A percentile compares a stretch with the other conserved stretches of the same genome.
These are phyloP conservation scores for Hydrocynus forskahlii DNA, from an alignment of 2,797 vertebrate species.

Conservation along the genomic window DNA sequence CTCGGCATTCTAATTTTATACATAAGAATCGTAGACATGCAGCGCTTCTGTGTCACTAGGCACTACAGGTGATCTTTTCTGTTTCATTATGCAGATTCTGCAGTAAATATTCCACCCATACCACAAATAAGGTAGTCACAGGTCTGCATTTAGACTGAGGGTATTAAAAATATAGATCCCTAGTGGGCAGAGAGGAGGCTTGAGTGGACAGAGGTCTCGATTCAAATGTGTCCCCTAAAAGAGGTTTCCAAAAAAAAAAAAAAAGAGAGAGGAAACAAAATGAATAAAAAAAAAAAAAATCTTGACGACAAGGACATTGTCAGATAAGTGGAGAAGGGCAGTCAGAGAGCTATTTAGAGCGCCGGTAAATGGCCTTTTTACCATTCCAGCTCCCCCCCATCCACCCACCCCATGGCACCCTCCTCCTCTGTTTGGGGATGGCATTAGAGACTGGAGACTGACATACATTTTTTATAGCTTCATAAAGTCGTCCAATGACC, in stretches of 20 bases:
- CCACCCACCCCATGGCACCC: slow-evolving; percentile 66
- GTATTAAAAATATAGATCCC: slow-evolving; percentile 51
- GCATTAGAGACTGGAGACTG: slow-evolving; percentile 99
- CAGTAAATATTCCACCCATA: slow-evolving; percentile 48
- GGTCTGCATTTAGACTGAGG: slow-evolving; percentile 40
- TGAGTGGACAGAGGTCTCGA: slow-evolving; percentile 45
- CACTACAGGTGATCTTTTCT: slow-evolving; percentile 15
- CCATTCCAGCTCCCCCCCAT: slow-evolving; percentile 80
- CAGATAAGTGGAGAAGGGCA: slow-evolving; percentile 84
- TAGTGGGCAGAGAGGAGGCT: slow-evolving; percentile 46
- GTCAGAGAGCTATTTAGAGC: slow-evolving; percentile 92
- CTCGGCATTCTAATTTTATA: neutral
- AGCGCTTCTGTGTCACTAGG: slow-evolving; percentile 10
- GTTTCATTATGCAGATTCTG: slow-evolving; percentile 43
- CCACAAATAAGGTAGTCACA: slow-evolving; percentile 42
- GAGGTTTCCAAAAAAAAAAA: too few relatives aligned
- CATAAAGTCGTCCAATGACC: slow-evolving; percentile 99
- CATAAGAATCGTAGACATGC: neutral
- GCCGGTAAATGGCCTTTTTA: slow-evolving; percentile 95
- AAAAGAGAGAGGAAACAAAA: slow-evolving; percentile 44
- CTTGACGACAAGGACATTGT: slow-evolving; percentile 81
- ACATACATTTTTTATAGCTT: slow-evolving; percentile 99
- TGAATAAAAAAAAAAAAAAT: slow-evolving; percentile 71
- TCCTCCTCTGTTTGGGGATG: slow-evolving; percentile 82
- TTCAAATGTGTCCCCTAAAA: slow-evolving; percentile 73